A percentile compares a stretch with the other conserved stretches of the same genome.
Conservation (phyloP, 2,888 invertebrate genomes). For the Athalia cordata region DNA sequence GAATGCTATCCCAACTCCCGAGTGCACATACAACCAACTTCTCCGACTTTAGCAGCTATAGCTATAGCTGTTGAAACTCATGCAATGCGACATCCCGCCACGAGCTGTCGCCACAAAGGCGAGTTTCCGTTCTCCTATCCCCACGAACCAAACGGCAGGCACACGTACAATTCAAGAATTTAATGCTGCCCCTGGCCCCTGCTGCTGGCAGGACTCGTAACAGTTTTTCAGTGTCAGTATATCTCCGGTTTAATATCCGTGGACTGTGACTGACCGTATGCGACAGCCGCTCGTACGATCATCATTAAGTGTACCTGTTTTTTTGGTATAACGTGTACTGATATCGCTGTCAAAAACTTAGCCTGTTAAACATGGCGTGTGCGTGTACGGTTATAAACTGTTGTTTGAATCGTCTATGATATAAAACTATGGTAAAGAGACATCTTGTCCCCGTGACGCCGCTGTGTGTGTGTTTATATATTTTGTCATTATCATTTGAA, state of each 20-base stretch:
- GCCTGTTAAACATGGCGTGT: slow-evolving; percentile 32
- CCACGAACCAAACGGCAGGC: slow-evolving; percentile 24
- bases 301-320: too few relatives aligned
- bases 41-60: too few relatives aligned
- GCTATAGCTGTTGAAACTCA: too few relatives aligned
- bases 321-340: neutral
- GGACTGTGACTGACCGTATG: slow-evolving; percentile 26
- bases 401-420: neutral
- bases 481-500: slow-evolving; percentile 14
- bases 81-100: slow-evolving; percentile 34
- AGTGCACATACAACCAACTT: neutral
- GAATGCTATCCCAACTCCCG: neutral
- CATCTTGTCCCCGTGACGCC: slow-evolving; percentile 36
- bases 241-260: slow-evolving; percentile 31
- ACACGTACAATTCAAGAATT: slow-evolving; percentile 30
- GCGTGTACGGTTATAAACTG: slow-evolving; percentile 8
- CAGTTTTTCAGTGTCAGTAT: slow-evolving; percentile 34
- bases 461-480: slow-evolving; percentile 32
- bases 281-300: slow-evolving; percentile 4
- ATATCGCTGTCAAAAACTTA: slow-evolving; percentile 24
- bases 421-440: slow-evolving; percentile 11
- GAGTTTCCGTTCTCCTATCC: slow-evolving; percentile 35
- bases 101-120: slow-evolving; percentile 42
- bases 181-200: slow-evolving; percentile 18
- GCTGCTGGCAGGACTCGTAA: slow-evolving; percentile 14